Base-by-base conservation (phyloP, 2,888 invertebrate genomes). In the Rugalucina vietnamica region DNA sequence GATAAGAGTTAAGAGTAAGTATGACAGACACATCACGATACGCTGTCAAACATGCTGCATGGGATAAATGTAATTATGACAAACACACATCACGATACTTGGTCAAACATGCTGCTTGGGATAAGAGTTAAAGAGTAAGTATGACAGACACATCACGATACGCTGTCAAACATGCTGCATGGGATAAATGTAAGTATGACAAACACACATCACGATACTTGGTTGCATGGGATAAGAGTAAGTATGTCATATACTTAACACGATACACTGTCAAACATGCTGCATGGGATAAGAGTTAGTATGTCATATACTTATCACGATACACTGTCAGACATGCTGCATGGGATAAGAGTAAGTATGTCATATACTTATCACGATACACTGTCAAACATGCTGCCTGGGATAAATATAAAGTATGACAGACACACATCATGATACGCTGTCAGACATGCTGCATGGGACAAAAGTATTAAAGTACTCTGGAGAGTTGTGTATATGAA, bases 241-340 rank as follows among this genome's bases (percentile, higher is more conserved):
- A 90, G 93, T 94, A 94, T 85, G 92, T 94, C 79, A 89, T 91
- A 10, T 85, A 83, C 4, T 92, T 91, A 21, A 93, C 93, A 76
- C 91, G 91, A 78, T 95, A 93, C 86, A 91, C 93, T 39, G 93
- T 95, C 37, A 90, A 91, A 80, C 94, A 94, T 83, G 90, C 90
- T 1, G 91, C 93, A 50, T 93, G 93, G 71, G 88, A 92, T 73
- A 90, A 89, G 79, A 90, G 94, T 94, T 86, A 90, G 93, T 94
- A 94, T 85, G 92, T 94, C 79, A 89, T 91, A 10, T 85, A 83
- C 4, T 92, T 91, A 21, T 93, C 93, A 76, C 91, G 91, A 78
- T 95, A 93, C 86, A 91, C 93, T 39, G 93, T 95, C 37, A 90
- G 91, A 80, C 94, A 94, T 83, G 90, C 90, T 1, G 91, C 93